These are phyloP conservation scores for Lacerta agilis DNA, from an alignment of 2,797 vertebrate species.

Conservation along the genomic window DNA sequence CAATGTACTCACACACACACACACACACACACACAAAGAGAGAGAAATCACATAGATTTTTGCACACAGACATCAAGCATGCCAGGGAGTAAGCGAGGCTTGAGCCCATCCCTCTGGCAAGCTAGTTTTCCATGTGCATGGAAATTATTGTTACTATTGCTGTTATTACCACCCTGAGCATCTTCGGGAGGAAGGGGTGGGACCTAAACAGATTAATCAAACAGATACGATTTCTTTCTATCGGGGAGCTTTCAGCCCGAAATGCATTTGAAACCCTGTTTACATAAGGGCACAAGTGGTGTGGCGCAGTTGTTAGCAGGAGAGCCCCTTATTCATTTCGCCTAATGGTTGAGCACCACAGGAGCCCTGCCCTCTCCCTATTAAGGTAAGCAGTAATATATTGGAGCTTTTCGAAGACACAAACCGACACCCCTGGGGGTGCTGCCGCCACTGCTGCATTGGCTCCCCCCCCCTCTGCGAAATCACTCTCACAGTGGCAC, in stretches of 20 bases:
- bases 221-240: neutral
- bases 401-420: constrained; percentile 66
- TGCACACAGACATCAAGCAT: neutral
- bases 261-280: neutral
- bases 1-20: too few relatives aligned
- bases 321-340: constrained; percentile 65
- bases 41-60: too few relatives aligned
- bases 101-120: neutral
- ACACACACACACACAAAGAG: too few relatives aligned
- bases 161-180: too few relatives aligned
- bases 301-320: constrained; percentile 47
- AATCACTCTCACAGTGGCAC: constrained; percentile 67
- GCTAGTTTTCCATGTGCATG: neutral
- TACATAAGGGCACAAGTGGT: neutral
- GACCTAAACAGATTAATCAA: too few relatives aligned
- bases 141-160: neutral
- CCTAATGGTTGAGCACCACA: constrained; percentile 65
- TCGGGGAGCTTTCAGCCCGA: too few relatives aligned
- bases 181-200: too few relatives aligned
- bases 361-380: constrained; percentile 67
- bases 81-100: neutral
- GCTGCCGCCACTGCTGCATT: constrained; percentile 53
- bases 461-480: constrained; percentile 66
- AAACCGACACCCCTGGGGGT: constrained; percentile 50
- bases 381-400: constrained; percentile 71